phyloP scores from a whole-genome alignment of 1,140 invertebrate species.

The Cyphomyrmex costatus region DNA sequence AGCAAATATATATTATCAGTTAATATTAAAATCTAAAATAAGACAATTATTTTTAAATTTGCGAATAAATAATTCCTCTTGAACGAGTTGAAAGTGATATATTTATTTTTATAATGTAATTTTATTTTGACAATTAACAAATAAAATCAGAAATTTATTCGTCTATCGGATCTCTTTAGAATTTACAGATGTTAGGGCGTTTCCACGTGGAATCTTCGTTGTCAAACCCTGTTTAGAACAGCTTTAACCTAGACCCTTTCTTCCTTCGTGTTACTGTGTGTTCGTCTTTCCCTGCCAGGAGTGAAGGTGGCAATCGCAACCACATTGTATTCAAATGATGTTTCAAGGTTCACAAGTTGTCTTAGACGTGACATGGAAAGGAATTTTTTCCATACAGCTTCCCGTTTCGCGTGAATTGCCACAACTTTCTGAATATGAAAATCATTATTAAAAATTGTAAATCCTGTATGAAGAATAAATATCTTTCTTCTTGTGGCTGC shows the following conservation, averaged over 20 bases:
- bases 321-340: slow-evolving; percentile 81
- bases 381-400: slow-evolving; percentile 37
- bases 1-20: not conserved
- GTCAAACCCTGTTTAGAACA: slow-evolving; percentile 24
- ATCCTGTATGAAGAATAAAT: not conserved
- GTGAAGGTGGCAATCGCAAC: slow-evolving; percentile 59
- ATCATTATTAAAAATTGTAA: not conserved
- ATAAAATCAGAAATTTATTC: not conserved
- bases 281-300: slow-evolving; percentile 12
- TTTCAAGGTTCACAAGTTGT: slow-evolving; percentile 35
- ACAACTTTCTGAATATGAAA: not conserved
- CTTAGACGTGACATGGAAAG: slow-evolving; percentile 64
- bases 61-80: not conserved
- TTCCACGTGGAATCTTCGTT: slow-evolving; percentile 39
- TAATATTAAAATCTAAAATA: not conserved
- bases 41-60: not conserved
- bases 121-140: not conserved
- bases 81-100: not conserved
- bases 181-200: not conserved
- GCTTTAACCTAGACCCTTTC: slow-evolving; percentile 75
- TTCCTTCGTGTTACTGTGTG: slow-evolving; percentile 34
- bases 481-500: not conserved
- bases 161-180: not conserved
- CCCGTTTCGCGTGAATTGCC: slow-evolving; percentile 1
- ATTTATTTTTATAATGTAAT: not conserved